Evolutionary conservation across 2,113 vertebrate genomes (phyloP).

Genomic region (Ceratotherium simum): DNA sequence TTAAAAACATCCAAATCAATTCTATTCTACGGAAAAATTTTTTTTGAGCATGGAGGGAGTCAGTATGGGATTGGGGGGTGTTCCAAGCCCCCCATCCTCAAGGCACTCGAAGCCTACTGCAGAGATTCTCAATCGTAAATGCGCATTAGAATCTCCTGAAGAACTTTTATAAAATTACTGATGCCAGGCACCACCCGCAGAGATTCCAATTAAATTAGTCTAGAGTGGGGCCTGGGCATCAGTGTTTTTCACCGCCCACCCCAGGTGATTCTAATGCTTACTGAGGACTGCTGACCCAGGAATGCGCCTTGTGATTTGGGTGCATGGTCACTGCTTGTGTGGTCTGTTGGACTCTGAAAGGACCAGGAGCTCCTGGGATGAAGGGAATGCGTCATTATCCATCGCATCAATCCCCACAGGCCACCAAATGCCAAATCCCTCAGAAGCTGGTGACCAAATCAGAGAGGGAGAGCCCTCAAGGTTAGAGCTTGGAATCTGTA

Average conservation of each 20-base stretch:
- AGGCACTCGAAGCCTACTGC: neutral
- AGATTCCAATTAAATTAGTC: neutral
- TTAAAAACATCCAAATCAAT: neutral
- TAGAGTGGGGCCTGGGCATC: neutral
- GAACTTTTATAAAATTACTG: neutral
- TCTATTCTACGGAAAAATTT: neutral
- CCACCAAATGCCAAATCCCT: neutral
- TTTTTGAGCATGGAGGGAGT: neutral
- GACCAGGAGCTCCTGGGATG: neutral
- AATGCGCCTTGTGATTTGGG: neutral
- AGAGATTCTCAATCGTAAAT: conserved; percentile 6
- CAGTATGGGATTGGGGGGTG: neutral
- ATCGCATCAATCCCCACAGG: neutral
- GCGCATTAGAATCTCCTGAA: neutral
- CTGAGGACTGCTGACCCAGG: neutral
- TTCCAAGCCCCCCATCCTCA: neutral
- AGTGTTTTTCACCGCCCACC: neutral
- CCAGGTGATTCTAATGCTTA: neutral
- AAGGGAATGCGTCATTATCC: neutral
- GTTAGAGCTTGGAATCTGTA: neutral
- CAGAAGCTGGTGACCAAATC: neutral
- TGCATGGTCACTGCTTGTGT: neutral
- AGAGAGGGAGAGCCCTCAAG: neutral
- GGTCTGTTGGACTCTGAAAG: neutral
- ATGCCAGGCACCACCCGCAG: neutral